These are phyloP conservation scores for Netelia virgata DNA, from an alignment of 2,888 invertebrate species.

Conservation along the genomic window DNA sequence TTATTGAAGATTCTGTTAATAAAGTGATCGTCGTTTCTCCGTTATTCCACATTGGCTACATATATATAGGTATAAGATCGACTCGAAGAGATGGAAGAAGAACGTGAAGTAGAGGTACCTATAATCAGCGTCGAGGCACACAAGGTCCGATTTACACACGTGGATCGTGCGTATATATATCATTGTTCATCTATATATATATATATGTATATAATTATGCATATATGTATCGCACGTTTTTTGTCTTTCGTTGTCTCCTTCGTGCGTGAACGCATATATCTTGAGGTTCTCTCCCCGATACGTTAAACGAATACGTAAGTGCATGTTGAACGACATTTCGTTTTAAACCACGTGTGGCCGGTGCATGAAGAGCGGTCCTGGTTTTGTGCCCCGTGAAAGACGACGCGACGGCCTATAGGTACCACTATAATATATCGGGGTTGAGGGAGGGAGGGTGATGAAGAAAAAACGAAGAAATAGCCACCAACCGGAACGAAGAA, in stretches of 20 bases:
- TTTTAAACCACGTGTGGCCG: conserved; percentile 15
- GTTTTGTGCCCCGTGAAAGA: conserved; percentile 1
- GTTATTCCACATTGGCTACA: no score
- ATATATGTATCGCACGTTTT: not conserved
- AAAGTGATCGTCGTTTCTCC: no score
- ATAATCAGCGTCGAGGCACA: not conserved
- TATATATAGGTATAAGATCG: no score
- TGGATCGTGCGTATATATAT: not conserved
- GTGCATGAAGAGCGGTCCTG: not conserved
- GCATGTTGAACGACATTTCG: conserved; percentile 19
- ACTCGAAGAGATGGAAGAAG: not conserved
- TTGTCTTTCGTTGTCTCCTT: not conserved
- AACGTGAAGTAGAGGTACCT: not conserved
- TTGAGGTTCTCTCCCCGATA: conserved; percentile 48
- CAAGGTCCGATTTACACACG: not conserved
- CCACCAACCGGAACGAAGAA: conserved; percentile 38
- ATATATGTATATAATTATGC: not conserved
- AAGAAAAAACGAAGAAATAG: conserved; percentile 47
- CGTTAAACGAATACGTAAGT: conserved; percentile 62
- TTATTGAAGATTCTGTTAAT: no score
- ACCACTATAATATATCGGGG: not conserved
- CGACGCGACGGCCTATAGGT: not conserved
- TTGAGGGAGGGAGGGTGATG: not conserved
- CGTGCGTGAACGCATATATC: not conserved
- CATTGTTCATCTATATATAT: no score